phyloP scores from a whole-genome alignment of 2,797 vertebrate genomes.

The Buphagus erythrorhynchus region DNA sequence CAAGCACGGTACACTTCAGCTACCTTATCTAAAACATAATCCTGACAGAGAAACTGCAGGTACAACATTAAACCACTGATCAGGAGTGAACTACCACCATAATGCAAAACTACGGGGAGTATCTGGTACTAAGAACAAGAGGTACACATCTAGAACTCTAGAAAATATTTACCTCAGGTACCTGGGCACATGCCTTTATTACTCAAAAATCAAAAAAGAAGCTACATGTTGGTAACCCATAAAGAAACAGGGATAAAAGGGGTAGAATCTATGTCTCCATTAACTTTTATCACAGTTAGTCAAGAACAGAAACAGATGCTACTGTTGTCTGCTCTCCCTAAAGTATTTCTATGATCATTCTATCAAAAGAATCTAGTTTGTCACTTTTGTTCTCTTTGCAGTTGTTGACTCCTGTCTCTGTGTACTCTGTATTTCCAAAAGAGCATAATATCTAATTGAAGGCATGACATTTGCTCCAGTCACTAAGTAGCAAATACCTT shows the following conservation, averaged over 20 bases:
- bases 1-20: neutral
- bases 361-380: neutral
- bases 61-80: neutral
- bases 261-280: neutral
- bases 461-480: neutral
- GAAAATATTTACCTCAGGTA: neutral
- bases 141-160: neutral
- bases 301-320: neutral
- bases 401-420: rapidly evolving
- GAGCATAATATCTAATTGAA: neutral
- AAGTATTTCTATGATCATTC: neutral
- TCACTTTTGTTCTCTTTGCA: neutral
- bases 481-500: neutral
- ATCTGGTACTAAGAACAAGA: neutral
- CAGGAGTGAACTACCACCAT: neutral
- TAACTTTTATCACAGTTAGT: neutral
- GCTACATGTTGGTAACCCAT: neutral
- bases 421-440: neutral
- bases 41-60: neutral
- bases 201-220: neutral
- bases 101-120: neutral
- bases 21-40: neutral
- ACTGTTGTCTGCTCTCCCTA: neutral
- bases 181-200: neutral
- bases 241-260: neutral